Conservation (phyloP, 1,140 invertebrate genomes). For the Marisa cornuarietis region DNA sequence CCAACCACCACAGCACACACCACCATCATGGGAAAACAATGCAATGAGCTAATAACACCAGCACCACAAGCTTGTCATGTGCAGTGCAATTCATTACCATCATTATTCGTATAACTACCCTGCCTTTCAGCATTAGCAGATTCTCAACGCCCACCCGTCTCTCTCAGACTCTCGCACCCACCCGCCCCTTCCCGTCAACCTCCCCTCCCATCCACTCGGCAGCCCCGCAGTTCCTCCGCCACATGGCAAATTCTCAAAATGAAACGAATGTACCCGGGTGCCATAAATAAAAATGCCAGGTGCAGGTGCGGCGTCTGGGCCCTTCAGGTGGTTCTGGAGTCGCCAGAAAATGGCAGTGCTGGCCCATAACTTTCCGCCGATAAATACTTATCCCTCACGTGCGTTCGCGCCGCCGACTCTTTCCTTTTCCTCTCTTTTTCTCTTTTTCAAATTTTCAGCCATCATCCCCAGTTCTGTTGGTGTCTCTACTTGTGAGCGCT, state of each 20-base stretch:
- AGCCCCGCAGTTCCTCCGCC: no score
- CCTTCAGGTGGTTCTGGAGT: no score
- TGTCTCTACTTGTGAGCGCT: not conserved
- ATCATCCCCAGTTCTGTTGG: not conserved
- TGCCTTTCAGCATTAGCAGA: not conserved
- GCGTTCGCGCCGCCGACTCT: no score
- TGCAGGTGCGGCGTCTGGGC: slow-evolving; percentile 9
- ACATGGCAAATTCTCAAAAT: slow-evolving; percentile 4
- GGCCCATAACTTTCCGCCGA: no score
- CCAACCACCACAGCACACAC: no score
- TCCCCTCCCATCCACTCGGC: not conserved
- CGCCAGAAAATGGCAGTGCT: no score
- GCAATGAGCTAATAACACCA: no score
- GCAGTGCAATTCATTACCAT: not conserved
- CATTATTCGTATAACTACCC: not conserved
- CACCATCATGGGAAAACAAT: not conserved
- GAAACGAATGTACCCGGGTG: slow-evolving; percentile 5
- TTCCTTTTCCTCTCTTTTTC: not conserved
- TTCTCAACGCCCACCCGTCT: not conserved
- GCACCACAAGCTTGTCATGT: no score
- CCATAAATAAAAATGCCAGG: slow-evolving; percentile 23
- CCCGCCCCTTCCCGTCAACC: not conserved
- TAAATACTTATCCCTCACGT: no score
- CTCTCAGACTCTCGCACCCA: not conserved
- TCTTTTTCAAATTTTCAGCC: not conserved